These are phyloP conservation scores for Crotalus tigris DNA, from an alignment of 2,113 vertebrate species.

Conservation along the genomic window DNA sequence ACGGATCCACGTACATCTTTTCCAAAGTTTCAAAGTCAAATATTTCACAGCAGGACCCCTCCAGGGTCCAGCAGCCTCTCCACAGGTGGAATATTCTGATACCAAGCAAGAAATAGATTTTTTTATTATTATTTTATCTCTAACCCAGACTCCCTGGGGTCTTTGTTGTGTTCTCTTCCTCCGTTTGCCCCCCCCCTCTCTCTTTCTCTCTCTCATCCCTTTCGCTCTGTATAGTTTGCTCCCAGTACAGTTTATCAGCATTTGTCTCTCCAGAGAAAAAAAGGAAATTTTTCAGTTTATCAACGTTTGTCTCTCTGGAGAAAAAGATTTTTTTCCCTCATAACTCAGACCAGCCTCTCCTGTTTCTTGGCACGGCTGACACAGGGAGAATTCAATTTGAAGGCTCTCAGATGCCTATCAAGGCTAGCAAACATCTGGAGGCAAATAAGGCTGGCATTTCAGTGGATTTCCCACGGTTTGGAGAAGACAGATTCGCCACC, in stretches of 20 bases:
- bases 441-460: slow-evolving; percentile 6
- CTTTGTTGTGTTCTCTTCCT: neutral
- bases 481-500: accelerated
- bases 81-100: neutral
- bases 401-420: neutral
- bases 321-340: neutral
- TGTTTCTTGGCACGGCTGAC: neutral
- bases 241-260: neutral
- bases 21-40: neutral
- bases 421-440: neutral
- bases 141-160: neutral
- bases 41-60: neutral
- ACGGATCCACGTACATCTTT: neutral
- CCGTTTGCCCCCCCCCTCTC: neutral
- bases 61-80: neutral
- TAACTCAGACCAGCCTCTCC: neutral
- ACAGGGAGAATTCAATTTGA: neutral
- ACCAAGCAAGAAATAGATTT: neutral
- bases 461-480: neutral
- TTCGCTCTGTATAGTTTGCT: slow-evolving; percentile 15
- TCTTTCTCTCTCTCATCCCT: neutral
- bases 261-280: neutral
- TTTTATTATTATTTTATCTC: slow-evolving; percentile 13
- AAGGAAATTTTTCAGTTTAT: neutral
- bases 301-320: neutral